phyloP scores from a whole-genome alignment of 2,888 invertebrate genomes.

The Trilocha varians region DNA sequence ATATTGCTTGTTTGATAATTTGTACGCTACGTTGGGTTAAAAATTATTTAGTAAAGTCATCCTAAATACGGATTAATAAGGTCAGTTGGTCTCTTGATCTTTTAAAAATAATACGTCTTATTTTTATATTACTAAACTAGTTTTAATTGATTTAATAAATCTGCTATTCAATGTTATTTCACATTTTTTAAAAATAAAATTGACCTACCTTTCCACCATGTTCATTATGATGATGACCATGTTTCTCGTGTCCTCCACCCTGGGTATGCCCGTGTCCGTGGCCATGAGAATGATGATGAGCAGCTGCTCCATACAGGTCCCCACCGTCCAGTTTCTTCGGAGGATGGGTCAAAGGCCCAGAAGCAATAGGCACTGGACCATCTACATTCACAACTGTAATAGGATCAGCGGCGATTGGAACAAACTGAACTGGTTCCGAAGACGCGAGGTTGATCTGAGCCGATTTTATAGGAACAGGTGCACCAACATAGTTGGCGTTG shows the following conservation, averaged over 20 bases:
- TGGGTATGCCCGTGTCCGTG: slow-evolving; percentile 46
- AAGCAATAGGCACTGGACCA: slow-evolving; percentile 20
- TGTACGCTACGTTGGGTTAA: no score
- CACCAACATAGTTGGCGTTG: slow-evolving; percentile 11
- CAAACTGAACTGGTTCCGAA: slow-evolving; percentile 19
- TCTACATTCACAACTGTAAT: slow-evolving; percentile 19
- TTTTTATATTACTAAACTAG: no score
- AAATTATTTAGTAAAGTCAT: no score
- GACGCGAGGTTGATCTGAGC: slow-evolving; percentile 1
- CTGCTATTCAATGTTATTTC: no score
- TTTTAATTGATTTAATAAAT: no score
- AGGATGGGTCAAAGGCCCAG: slow-evolving; percentile 24
- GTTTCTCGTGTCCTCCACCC: slow-evolving; percentile 71
- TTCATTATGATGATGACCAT: slow-evolving; percentile 63
- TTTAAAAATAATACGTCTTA: no score
- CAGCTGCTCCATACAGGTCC: slow-evolving; percentile 31
- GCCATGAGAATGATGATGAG: slow-evolving; percentile 38
- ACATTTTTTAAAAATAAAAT: background rate
- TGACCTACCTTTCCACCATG: slow-evolving; percentile 68
- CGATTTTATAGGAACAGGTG: slow-evolving; percentile 11
- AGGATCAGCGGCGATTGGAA: slow-evolving; percentile 20
- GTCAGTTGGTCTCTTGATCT: no score
- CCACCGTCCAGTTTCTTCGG: slow-evolving; percentile 26
- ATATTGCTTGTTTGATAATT: no score
- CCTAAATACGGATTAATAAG: no score